These are phyloP conservation scores for Myzus persicae DNA, from an alignment of 1,140 invertebrate species.

Conservation along the genomic window DNA sequence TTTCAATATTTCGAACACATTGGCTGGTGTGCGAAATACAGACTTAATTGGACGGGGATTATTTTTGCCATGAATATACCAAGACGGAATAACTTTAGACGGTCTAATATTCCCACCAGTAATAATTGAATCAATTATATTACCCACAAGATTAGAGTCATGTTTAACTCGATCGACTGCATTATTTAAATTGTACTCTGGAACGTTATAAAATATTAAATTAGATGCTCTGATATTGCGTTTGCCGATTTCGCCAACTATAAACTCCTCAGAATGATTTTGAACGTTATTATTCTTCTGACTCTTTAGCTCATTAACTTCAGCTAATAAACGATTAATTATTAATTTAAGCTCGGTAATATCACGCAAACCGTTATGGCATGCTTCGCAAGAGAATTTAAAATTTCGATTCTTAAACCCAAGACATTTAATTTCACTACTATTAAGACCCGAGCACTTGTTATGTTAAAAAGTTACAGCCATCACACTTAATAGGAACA, in stretches of 20 bases:
- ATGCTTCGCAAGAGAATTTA: conserved; percentile 14
- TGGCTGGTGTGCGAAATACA: not conserved
- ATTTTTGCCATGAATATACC: not conserved
- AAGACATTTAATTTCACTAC: conserved; percentile 12
- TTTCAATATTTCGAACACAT: no score
- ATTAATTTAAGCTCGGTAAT: no score
- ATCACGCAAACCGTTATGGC: not conserved
- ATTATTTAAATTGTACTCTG: not conserved
- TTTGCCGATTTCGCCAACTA: no score
- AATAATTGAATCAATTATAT: conserved; percentile 1
- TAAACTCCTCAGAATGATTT: no score
- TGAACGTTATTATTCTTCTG: no score
- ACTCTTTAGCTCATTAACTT: no score
- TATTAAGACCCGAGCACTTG: not conserved
- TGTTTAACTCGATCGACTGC: not conserved
- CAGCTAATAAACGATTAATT: not conserved
- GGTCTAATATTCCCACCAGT: not conserved
- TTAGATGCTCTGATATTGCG: no score
- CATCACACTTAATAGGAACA: conserved; percentile 16
- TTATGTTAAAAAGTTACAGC: not conserved
- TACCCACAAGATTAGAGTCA: not conserved
- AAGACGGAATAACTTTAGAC: not conserved
- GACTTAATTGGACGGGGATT: not conserved
- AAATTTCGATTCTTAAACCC: not conserved
- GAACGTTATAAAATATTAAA: no score